Base-by-base conservation (phyloP, 2,888 invertebrate genomes). In the Chironomus tentans region DNA sequence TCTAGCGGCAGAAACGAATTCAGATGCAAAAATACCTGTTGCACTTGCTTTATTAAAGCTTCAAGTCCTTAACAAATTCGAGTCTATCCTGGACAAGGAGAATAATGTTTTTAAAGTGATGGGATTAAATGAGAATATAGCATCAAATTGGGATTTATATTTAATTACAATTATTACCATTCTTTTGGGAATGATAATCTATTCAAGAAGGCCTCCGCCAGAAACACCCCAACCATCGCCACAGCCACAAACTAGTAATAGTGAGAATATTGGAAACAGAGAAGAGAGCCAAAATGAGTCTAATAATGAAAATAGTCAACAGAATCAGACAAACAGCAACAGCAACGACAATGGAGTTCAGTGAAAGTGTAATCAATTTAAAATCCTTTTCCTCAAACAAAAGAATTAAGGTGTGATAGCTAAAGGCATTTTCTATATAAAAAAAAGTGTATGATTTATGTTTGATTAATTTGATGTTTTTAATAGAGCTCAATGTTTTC, bases 61-160 rank as follows among this genome's bases (percentile, higher is more conserved):
- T 3, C 91, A 91, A 78, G 80, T 94, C 28, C 84, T 93, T 74
- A 92, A 93, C 79, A 88, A 90, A 78, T 79, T 92, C 70, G 91
- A 93, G 79, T 89, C 89, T 78, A 82, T 93, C 65, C 3, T 24
- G 0, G 21, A 24, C 24, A 89, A 90, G 82, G 91, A 92, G 13
- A 69, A 91, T 90, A 89, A 89, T 76, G 90, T 89, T 0, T 82
- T 90, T 77, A 86, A 87, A 72, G 82, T 87, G 79, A 82, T 92
- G 10, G 87, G 90, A 78, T 85, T 92, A 80, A 91, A 92, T 79
- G 89, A 90, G 76, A 84, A 89, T 70, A 86, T 95, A 73, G 89
- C 92, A 15, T 91, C 93, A 50, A 94, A 97, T 84, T 98, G 98
- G 98, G 98, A 98, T 85, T 86, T 97, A 74, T 97, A 95, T 85